Evolutionary conservation across 2,113 vertebrate species (phyloP), one percentile per base, ranked within the genome.

Genomic region (Ammodramus savannarum): DNA sequence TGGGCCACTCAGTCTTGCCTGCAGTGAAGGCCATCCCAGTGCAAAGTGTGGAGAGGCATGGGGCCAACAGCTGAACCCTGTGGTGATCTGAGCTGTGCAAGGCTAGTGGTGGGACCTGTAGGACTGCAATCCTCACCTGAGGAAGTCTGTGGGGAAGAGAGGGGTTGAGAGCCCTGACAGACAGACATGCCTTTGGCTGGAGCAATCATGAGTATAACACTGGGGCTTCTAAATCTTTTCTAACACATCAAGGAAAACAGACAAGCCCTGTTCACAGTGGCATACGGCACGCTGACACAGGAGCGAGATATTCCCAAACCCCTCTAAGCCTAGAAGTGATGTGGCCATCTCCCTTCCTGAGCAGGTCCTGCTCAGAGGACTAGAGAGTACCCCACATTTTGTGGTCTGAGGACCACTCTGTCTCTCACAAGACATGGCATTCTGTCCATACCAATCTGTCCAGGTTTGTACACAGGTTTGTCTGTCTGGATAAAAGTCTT

Each of bases 401-500:
- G 41, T 58, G 57, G 32, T 39, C 65, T 51, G 46, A 49, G 31
- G 22, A 79, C 20, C 3, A 2, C 13, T 34, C 20, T 52, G 34
- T 54, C 38, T 75, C 58, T 87, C 41, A 51, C 15, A 90, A 82
- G 29, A 16, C 10, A 23, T 25, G 38, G 20, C 32, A 65, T 87
- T 90, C 44, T 68, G 22, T 38, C 72, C 96, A 41, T 96, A 97
- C 97, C 96, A 22, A 17, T 96, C 61, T 96, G 95, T 65, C 96
- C 97, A 67, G 96, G 93, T 84, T 69, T 96, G 76, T 97, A 97
- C 49, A 96, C 88, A 49, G 91, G 78, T 86, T 95, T 97, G 93
- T 97, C 97, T 59, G 93, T 97, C 92, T 97, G 96, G 65, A 97
- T 90, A 62, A 96, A 91, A 76, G 90, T 93, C 79, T 65, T 95